Percentiles rank a stretch among this genome's conserved stretches.
Conservation (phyloP, 2,113 vertebrate species). For the Ahaetulla prasina region DNA sequence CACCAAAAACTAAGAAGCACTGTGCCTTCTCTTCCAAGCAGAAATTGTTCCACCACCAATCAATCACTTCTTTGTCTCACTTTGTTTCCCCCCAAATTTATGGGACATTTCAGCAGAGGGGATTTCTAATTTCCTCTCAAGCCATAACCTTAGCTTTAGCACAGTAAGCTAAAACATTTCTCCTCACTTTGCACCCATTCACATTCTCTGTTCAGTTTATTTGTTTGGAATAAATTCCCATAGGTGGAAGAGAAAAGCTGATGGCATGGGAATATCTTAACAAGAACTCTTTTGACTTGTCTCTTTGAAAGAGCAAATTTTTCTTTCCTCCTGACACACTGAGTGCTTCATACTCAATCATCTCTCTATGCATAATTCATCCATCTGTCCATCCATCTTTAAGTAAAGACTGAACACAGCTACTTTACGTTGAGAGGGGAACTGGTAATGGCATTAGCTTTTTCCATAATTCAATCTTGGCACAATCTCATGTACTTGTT, state of each 20-base stretch:
- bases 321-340: not conserved
- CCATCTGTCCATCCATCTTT: conserved; percentile 6
- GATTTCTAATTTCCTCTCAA: not conserved
- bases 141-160: not conserved
- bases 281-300: not conserved
- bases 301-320: not conserved
- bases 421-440: conserved; percentile 3
- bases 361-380: not conserved
- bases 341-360: not conserved
- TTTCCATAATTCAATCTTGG: not conserved
- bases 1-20: not conserved
- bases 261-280: not conserved
- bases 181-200: not conserved
- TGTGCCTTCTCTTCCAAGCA: not conserved
- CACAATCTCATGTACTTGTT: conserved; percentile 1
- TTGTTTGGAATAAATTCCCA: not conserved
- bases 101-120: not conserved
- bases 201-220: not conserved
- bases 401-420: not conserved
- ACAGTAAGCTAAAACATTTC: not conserved
- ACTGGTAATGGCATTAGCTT: not conserved
- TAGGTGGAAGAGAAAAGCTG: not conserved
- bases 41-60: not conserved
- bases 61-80: not conserved
- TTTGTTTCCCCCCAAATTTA: not conserved